phyloP scores from a whole-genome alignment of 2,113 vertebrate species.

The Salvator merianae region DNA sequence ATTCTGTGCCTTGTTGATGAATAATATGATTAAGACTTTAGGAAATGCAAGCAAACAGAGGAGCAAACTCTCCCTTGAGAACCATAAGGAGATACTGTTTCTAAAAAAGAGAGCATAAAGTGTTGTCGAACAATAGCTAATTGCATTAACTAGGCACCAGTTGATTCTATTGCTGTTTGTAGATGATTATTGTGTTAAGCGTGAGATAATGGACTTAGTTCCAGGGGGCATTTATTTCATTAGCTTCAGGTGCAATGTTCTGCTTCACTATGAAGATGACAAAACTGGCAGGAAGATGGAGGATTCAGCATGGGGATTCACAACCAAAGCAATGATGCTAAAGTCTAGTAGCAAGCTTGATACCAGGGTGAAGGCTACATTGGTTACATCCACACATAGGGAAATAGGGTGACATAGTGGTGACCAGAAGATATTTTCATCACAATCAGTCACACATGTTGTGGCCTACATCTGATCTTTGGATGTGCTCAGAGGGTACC shows the following conservation, averaged over 20 bases:
- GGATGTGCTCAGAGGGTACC: too few relatives aligned
- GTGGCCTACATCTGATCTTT: too few relatives aligned
- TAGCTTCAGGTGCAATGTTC: constrained; percentile 63
- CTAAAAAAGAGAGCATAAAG: constrained; percentile 38
- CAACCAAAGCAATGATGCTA: too few relatives aligned
- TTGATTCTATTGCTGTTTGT: constrained; percentile 64
- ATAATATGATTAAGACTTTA: constrained; percentile 61
- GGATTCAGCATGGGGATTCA: too few relatives aligned
- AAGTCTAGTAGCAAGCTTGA: too few relatives aligned
- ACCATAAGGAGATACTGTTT: constrained; percentile 51
- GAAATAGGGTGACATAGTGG: too few relatives aligned
- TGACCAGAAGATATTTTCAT: too few relatives aligned
- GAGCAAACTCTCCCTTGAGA: constrained; percentile 58
- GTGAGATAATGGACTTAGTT: constrained; percentile 59
- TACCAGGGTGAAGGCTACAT: too few relatives aligned
- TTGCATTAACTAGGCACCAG: constrained; percentile 59
- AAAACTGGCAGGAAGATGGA: too few relatives aligned
- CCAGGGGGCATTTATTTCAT: constrained; percentile 54
- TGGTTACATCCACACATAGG: too few relatives aligned
- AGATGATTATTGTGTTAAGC: constrained; percentile 62
- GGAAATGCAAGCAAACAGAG: constrained; percentile 60
- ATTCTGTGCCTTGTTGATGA: constrained; percentile 54
- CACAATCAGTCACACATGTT: too few relatives aligned
- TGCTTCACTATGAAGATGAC: too few relatives aligned
- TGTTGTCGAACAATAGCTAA: constrained; percentile 51